Evolutionary conservation across 1,140 invertebrate genomes (phyloP), one percentile per base, ranked within the genome.

Genomic region (Temnothorax curvispinosus): DNA sequence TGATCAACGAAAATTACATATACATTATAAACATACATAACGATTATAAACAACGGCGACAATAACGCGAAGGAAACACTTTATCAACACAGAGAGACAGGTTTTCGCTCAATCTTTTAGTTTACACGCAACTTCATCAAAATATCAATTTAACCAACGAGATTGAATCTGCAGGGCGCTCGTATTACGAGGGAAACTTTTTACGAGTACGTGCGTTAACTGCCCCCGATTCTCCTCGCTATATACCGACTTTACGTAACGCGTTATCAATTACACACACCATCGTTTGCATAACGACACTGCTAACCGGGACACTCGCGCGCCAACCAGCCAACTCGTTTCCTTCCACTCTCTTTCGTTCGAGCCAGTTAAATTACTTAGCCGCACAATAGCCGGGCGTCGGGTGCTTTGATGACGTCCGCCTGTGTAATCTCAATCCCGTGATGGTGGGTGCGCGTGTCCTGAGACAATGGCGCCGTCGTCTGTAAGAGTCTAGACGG

Each of bases 351-450:
- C 9, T 32, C 41, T 44, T 47, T 56, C 35, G 18, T 64, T 67
- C n/a, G 21, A 67, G 13, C 47, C 41, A 50, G 78, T 72, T 88
- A 77, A 88, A 87, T 89, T 84, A 84, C 56, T 84, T 74, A 72
- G 52, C 38, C 56, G 54, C 35, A 54, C 27, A 87, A 62, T 75
- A 15, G 41, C 44, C 18, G 71, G 69, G 72, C 41, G 18, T 54
- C n/a, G n/a, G 44, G 44, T 41, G 78, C 71, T 88, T 88, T 88
- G 88, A 85, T 69, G 74, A 89, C 38, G 77, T 76, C 69, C 11
- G 11, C 58, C 44, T 18, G 9, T 15, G 71, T 88, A 85, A 88
- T 88, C 62, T 88, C 71, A 67, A 54, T 67, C 44, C 58, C 65
- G 32, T 21, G 71, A 11, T 27, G 52, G 56, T 47, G 54, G 71